Evolutionary conservation across 2,888 invertebrate genomes (phyloP), one percentile per base, ranked within the genome.

Genomic region (Agriopis marginaria): DNA sequence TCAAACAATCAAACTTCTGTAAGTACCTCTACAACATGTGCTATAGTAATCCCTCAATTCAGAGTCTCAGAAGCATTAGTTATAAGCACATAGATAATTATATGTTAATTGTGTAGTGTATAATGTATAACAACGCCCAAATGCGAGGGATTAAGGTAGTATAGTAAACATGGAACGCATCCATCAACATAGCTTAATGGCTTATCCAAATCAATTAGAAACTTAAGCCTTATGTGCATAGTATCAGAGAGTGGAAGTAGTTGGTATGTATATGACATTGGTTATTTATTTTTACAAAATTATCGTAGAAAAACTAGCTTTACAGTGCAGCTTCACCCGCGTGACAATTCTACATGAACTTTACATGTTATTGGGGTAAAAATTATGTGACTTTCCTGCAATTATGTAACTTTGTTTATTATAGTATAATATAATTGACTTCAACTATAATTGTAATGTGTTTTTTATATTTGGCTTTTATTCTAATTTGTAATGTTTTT

Each of bases 121-220:
- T 32, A 66, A 53, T 51, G 40, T 66, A 49, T 60, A 73, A 63
- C 64, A 77, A 67, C 65, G 70, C 77, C 76, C 67, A 77, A 80
- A 79, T 77, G 79, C 77, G 76, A 72, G 70, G 71, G 83, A 82
- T 83, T 82, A 82, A 80, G 83, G 77, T 81, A 80, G 84, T 83
- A 86, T 82, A 83, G 86, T 88, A 88, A 90, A 89, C 89, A 89
- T 76, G 78, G 80, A 82, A 86, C 87, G 84, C 91, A 93, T 93
- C 92, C 87, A 93, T 93, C 93, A 92, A 88, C 88, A 81, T 65
- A 77, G 91, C 91, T 92, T 92, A 92, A 91, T 91, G 89, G 92
- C 89, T 92, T 89, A 92, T 91, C 92, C 89, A 86, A 92, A 93
- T 93, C 93, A 93, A 93, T 93, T 92, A 92, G 89, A 90, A 92